Conservation (phyloP, 1,140 invertebrate genomes). For the Aricia agestis region DNA sequence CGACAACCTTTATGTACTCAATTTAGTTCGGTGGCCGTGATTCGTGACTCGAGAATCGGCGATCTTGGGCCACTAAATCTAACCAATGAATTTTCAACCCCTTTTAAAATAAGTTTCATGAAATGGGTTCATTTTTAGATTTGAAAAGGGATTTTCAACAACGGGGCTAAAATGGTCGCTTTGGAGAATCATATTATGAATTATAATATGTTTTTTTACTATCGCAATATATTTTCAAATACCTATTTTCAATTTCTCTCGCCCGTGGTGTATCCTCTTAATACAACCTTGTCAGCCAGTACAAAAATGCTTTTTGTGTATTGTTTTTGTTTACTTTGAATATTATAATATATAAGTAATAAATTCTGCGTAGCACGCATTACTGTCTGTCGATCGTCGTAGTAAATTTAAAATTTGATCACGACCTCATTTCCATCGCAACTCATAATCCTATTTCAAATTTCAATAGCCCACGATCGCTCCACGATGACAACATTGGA, state of each 20-base stretch:
- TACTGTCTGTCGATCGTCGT: neutral
- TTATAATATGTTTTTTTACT: too few relatives aligned
- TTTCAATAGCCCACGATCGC: neutral
- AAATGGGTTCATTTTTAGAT: neutral
- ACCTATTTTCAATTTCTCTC: too few relatives aligned
- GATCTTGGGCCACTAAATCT: neutral
- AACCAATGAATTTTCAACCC: neutral
- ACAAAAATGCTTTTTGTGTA: too few relatives aligned
- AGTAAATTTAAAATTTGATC: neutral
- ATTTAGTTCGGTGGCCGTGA: neutral
- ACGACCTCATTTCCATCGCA: neutral
- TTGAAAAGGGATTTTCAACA: neutral
- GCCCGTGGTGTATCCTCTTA: too few relatives aligned
- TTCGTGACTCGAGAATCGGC: neutral
- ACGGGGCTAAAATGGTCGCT: too few relatives aligned
- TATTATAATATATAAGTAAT: too few relatives aligned
- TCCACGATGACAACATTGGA: neutral
- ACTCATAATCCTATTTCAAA: neutral
- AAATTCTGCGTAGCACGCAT: neutral
- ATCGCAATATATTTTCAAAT: too few relatives aligned
- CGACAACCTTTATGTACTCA: slow-evolving; percentile 2
- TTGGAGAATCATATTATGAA: too few relatives aligned
- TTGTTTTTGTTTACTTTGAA: too few relatives aligned
- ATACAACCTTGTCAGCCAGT: too few relatives aligned
- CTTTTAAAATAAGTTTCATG: neutral